A percentile compares a stretch with the other conserved stretches of the same genome.
Conservation (phyloP, 1,140 invertebrate genomes). For the Bombus picipes region DNA sequence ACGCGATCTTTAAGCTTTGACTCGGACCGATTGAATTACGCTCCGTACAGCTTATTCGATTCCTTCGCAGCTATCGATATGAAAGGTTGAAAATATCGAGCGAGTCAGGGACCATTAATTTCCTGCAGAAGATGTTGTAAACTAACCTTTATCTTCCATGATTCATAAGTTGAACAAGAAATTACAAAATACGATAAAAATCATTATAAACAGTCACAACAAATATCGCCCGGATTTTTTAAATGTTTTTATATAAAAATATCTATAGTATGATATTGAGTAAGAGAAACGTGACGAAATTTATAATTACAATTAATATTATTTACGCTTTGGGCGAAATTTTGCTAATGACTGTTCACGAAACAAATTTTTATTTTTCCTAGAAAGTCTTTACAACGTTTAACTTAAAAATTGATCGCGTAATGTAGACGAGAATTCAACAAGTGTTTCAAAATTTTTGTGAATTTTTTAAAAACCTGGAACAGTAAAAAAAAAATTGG, state of each 20-base stretch:
- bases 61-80: conserved; percentile 33
- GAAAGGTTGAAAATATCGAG: neutral
- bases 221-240: neutral
- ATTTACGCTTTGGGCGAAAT: neutral
- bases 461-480: too few species aligned
- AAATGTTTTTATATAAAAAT: neutral
- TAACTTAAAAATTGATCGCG: too few species aligned
- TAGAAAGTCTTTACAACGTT: too few species aligned
- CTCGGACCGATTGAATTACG: conserved; percentile 72
- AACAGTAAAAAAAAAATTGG: too few species aligned
- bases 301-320: neutral
- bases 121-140: neutral
- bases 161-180: too few species aligned
- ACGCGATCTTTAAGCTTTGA: conserved; percentile 68
- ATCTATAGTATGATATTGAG: neutral
- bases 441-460: too few species aligned
- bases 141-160: neutral
- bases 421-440: too few species aligned
- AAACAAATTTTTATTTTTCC: too few species aligned
- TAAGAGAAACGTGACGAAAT: neutral
- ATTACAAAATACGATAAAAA: neutral
- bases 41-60: conserved; percentile 32
- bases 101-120: too few species aligned
- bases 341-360: neutral
- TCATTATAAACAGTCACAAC: neutral